phyloP scores from a whole-genome alignment of 92 coral and sea anemone genomes.

The Zoanthus gigantus region DNA sequence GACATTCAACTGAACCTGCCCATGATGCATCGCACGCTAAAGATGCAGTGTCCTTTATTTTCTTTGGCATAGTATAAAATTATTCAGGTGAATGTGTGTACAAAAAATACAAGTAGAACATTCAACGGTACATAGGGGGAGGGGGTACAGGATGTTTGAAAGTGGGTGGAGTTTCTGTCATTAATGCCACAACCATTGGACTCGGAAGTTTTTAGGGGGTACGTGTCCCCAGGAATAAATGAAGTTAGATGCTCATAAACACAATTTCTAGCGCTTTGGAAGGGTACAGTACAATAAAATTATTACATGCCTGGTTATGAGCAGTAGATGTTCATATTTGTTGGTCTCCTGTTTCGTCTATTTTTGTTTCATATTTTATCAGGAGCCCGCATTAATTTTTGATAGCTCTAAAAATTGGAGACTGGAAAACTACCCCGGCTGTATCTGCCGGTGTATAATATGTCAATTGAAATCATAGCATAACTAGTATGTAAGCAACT shows the following conservation, averaged over 20 bases:
- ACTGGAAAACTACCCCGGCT: constrained; percentile 12
- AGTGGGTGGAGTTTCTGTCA: constrained; percentile 10
- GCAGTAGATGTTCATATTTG: constrained; percentile 19
- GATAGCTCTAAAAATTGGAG: constrained; percentile 19
- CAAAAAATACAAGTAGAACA: constrained; percentile 23
- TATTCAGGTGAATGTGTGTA: constrained; percentile 14
- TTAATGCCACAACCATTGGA: constrained; percentile 9
- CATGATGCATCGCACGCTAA: not conserved
- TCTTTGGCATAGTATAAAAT: constrained; percentile 15
- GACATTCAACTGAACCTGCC: constrained; percentile 3
- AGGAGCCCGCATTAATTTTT: constrained; percentile 26
- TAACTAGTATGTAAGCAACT: constrained; percentile 21
- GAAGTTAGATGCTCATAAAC: constrained; percentile 25
- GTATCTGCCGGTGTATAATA: constrained; percentile 21
- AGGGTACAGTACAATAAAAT: constrained; percentile 25
- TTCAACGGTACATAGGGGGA: constrained; percentile 13
- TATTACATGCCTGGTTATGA: constrained; percentile 23
- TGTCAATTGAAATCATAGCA: constrained; percentile 1
- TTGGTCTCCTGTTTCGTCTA: constrained; percentile 24
- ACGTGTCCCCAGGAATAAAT: constrained; percentile 20
- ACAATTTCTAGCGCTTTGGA: constrained; percentile 20
- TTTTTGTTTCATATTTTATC: constrained; percentile 24
- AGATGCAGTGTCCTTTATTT: constrained; percentile 15
- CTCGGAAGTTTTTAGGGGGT: not conserved
- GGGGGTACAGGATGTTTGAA: constrained; percentile 21